Evolutionary conservation across 1,140 invertebrate species (phyloP).

Genomic region (Lepidurus apus): DNA sequence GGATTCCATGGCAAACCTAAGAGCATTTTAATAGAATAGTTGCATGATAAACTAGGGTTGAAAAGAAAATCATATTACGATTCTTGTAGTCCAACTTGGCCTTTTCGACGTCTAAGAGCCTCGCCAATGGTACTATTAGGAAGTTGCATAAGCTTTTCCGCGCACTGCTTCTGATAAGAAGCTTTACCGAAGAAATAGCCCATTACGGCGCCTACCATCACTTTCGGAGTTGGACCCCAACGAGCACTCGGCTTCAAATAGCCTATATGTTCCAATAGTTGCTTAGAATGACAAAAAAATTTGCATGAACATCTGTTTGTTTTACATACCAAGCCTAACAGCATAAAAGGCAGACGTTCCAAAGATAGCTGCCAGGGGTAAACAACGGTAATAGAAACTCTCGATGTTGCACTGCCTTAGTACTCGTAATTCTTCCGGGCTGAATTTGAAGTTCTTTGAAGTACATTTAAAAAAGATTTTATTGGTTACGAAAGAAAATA

Average conservation of each 20-base stretch:
- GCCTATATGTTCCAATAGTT: slow-evolving; percentile 41
- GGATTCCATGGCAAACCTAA: slow-evolving; percentile 26
- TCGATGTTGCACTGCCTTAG: slow-evolving; percentile 64
- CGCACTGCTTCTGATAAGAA: slow-evolving; percentile 64
- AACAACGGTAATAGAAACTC: slow-evolving; percentile 61
- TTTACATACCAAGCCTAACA: slow-evolving; percentile 52
- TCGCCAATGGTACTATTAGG: slow-evolving; percentile 53
- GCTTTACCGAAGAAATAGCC: slow-evolving; percentile 70
- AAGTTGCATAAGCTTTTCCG: slow-evolving; percentile 66
- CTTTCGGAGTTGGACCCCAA: slow-evolving; percentile 62
- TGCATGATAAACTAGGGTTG: not conserved
- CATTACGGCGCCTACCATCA: slow-evolving; percentile 55
- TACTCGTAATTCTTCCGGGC: slow-evolving; percentile 57
- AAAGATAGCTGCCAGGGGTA: slow-evolving; percentile 57
- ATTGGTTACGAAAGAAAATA: not conserved
- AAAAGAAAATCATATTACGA: not conserved
- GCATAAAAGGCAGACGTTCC: slow-evolving; percentile 55
- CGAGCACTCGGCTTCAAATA: slow-evolving; percentile 52
- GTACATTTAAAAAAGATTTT: not conserved
- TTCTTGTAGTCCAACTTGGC: slow-evolving; percentile 30
- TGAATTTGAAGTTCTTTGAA: slow-evolving; percentile 44
- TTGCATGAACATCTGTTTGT: not conserved
- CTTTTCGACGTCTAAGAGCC: slow-evolving; percentile 28
- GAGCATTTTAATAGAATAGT: not conserved
- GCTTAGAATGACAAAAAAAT: not conserved